Conservation (phyloP, 2,888 invertebrate species). For the Prenolepis imparis region DNA sequence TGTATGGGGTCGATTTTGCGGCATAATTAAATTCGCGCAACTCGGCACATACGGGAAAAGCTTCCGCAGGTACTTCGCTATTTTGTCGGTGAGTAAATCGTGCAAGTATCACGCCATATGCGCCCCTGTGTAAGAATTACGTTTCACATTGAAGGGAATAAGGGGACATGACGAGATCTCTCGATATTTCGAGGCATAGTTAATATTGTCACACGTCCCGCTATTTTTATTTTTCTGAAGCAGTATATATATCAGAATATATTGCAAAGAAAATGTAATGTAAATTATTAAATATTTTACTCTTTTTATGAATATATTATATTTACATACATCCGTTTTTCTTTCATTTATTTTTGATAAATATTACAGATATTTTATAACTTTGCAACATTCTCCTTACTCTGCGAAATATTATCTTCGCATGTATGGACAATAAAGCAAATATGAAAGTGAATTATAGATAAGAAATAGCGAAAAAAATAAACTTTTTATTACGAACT, state of each 20-base stretch:
- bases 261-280: not conserved
- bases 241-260: not conserved
- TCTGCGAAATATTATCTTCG: slow-evolving; percentile 14
- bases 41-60: slow-evolving; percentile 25
- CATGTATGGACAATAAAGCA: not conserved
- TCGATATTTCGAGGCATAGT: not conserved
- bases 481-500: slow-evolving; percentile 24
- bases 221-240: not conserved
- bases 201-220: not conserved
- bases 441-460: not conserved
- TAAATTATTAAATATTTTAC: not conserved
- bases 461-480: not conserved
- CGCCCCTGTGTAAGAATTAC: slow-evolving; percentile 20
- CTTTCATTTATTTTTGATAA: not conserved
- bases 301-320: not conserved
- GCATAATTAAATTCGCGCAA: slow-evolving; percentile 39
- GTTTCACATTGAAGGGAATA: slow-evolving; percentile 4
- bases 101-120: not conserved
- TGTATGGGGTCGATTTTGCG: slow-evolving; percentile 48
- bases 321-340: not conserved
- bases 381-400: not conserved
- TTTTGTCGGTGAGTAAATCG: slow-evolving; percentile 22
- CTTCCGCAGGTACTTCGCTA: slow-evolving; percentile 20
- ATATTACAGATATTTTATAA: not conserved
- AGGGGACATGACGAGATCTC: slow-evolving; percentile 19